phyloP scores from a whole-genome alignment of 2,113 vertebrate genomes.

The Saguinus midas region DNA sequence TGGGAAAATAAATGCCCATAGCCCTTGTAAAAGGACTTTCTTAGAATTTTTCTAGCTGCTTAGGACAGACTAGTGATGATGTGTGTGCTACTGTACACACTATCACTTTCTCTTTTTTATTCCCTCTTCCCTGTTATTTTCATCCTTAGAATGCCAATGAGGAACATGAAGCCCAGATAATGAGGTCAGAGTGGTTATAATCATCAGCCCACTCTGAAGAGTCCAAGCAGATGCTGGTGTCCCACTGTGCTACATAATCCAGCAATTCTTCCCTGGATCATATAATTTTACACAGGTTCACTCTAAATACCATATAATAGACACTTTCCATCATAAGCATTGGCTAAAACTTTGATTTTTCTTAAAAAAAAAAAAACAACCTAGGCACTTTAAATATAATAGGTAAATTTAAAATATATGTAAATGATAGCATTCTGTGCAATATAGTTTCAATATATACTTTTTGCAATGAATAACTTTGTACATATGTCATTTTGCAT shows the following conservation, averaged over 20 bases:
- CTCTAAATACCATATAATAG: neutral
- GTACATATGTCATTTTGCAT: neutral
- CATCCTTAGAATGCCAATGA: neutral
- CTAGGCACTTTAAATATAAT: neutral
- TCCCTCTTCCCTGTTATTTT: neutral
- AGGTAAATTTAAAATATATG: neutral
- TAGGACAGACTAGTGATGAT: neutral
- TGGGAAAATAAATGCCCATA: neutral
- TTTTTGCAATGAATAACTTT: neutral
- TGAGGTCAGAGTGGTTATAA: neutral
- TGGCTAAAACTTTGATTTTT: slow-evolving; percentile 39
- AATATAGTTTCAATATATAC: neutral
- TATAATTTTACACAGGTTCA: neutral
- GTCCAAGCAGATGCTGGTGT: neutral
- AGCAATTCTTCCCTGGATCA: neutral
- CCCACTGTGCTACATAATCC: neutral
- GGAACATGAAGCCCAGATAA: neutral
- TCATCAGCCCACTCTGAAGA: neutral
- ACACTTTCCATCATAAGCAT: slow-evolving; percentile 15
- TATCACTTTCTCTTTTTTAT: neutral
- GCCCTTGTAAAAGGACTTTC: neutral
- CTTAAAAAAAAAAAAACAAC: neutral
- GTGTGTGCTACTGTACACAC: neutral
- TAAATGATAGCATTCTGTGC: neutral
- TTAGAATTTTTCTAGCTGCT: neutral